phyloP scores from a whole-genome alignment of 1,140 invertebrate species.

The Formica selysi region DNA sequence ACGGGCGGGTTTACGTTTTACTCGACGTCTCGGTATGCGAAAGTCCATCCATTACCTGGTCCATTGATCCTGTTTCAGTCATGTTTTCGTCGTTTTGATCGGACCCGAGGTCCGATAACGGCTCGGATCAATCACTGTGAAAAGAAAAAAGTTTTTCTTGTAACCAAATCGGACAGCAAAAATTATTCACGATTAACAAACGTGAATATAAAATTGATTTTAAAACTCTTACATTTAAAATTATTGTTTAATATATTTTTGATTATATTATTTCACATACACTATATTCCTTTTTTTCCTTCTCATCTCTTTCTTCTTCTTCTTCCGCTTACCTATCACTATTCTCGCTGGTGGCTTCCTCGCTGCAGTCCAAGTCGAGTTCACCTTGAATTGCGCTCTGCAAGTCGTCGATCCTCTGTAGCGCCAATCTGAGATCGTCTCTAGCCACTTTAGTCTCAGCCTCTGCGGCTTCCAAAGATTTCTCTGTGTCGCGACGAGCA shows the following conservation, averaged over 20 bases:
- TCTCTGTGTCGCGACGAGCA: conserved; percentile 90
- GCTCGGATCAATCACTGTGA: conserved; percentile 84
- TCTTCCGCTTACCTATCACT: conserved; percentile 87
- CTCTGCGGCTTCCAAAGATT: conserved; percentile 89
- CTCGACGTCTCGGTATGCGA: conserved; percentile 30
- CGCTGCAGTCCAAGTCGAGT: conserved; percentile 88
- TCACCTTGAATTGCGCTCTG: conserved; percentile 94
- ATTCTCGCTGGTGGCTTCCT: conserved; percentile 88
- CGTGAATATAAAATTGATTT: not conserved
- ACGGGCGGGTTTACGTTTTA: conserved; percentile 25
- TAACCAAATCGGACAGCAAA: not conserved
- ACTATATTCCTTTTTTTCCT: not conserved
- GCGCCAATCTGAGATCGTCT: conserved; percentile 92
- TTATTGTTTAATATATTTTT: not conserved
- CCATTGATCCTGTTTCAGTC: conserved; percentile 56
- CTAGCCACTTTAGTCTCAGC: conserved; percentile 88
- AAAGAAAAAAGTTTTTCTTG: conserved; percentile 25
- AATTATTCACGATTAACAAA: not conserved
- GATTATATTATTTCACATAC: conserved; percentile 16
- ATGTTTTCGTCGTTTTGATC: conserved; percentile 76
- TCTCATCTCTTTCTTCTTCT: no score
- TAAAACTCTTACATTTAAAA: not conserved
- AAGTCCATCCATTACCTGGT: conserved; percentile 39
- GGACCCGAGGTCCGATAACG: conserved; percentile 78
- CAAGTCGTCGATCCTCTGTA: conserved; percentile 94